phyloP scores from a whole-genome alignment of 2,113 vertebrate genomes.

The Tympanuchus pallidicinctus region DNA sequence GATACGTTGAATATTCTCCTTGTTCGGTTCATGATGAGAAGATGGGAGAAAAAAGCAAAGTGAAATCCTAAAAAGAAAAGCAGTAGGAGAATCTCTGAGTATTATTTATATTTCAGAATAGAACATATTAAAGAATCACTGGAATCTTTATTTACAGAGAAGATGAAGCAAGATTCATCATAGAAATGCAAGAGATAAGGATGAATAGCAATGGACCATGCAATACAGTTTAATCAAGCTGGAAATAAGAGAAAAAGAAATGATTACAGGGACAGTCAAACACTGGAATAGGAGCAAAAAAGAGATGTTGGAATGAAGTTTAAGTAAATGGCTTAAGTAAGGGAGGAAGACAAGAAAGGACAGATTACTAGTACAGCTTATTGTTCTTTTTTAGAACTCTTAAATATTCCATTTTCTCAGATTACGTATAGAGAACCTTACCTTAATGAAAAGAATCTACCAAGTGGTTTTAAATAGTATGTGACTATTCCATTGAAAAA shows the following conservation, averaged over 20 bases:
- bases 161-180: background rate
- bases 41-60: background rate
- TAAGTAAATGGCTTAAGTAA: background rate
- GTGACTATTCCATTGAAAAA: background rate
- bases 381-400: background rate
- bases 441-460: background rate
- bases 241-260: background rate
- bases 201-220: background rate
- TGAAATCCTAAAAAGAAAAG: background rate
- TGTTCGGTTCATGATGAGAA: background rate
- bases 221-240: background rate
- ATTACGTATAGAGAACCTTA: background rate
- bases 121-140: background rate
- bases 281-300: background rate
- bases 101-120: background rate
- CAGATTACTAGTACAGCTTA: background rate
- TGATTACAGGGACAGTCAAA: too few species aligned
- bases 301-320: background rate
- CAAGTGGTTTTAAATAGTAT: background rate
- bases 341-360: background rate
- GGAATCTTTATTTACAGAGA: background rate
- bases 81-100: background rate
- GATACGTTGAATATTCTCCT: background rate
- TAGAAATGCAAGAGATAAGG: background rate
- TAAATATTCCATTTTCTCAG: background rate